phyloP scores from a whole-genome alignment of 2,797 vertebrate species.

The Sebastes iracundus region DNA sequence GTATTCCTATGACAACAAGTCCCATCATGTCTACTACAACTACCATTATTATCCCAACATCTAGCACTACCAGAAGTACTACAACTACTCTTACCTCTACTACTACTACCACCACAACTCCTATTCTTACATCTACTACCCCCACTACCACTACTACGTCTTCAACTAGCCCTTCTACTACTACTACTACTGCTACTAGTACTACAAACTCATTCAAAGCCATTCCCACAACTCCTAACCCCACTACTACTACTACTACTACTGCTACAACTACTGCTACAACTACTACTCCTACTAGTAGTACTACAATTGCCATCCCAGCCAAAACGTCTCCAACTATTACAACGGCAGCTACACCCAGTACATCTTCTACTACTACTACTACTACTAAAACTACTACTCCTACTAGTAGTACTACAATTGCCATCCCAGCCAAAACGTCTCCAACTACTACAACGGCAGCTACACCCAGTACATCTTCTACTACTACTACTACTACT shows the following conservation, averaged over 20 bases:
- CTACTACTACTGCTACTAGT: background rate
- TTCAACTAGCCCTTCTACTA: constrained; percentile 4
- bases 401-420: constrained; percentile 18
- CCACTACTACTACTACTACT: constrained; percentile 4
- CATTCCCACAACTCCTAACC: background rate
- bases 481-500: background rate
- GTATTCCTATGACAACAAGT: constrained; percentile 17
- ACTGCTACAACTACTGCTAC: background rate
- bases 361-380: background rate
- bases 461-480: constrained; percentile 1
- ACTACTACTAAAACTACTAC: constrained; percentile 2
- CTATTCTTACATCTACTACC: constrained; percentile 2
- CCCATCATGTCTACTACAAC: constrained; percentile 15
- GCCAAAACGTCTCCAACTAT: constrained; percentile 11
- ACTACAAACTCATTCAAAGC: constrained; percentile 3
- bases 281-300: constrained; percentile 5
- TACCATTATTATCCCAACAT: constrained; percentile 52
- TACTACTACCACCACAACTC: background rate
- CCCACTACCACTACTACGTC: background rate
- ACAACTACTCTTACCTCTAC: constrained; percentile 12
- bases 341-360: constrained; percentile 6
- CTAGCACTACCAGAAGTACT: constrained; percentile 24
- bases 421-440: constrained; percentile 36
- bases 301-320: constrained; percentile 36
- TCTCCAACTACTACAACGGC: constrained; percentile 1